Base-by-base conservation (phyloP, 30 jellyfish, hydroid and myxozoan species). In the Hydra vulgaris region DNA sequence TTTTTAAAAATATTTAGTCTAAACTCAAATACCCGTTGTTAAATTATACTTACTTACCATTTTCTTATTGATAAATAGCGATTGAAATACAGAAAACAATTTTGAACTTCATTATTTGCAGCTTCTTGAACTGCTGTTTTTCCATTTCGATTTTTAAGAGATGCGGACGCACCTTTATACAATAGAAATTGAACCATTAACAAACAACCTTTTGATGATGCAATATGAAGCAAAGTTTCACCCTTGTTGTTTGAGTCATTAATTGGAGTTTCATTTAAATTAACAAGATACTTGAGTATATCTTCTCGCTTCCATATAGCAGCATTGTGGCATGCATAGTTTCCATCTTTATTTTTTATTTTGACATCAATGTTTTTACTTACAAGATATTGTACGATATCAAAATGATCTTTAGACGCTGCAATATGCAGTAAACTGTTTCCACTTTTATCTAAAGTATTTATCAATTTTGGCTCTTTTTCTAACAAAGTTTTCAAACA, bases 381-480 rank as follows among this genome's bases (percentile, higher is more conserved):
- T 79, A 80, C 27, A 21, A 80, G 27, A 19, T 22, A 66, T 66
- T 80, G 72, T 27, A 80, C 83, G 17, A 80, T 74, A 23, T 26
- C 81, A 18, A 66, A 40, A 21, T 61, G 71, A 15, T 79, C 71
- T 66, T 80, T 80, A 23, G 72, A 18, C 19, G 83, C 80, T 21
- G 87, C 87, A 19, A 80, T 66, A 25, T 80, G 80, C 27, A 80
- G 24, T 24, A 80, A 24, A n/a, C 81, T 80, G 85, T 80, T 80
- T 25, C 87, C 87, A 40, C 25, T 66, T 25, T 23, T 15, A 82
- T 80, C 87, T 4, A 18, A 17, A 8, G 66, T 66, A 82, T 80
- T 22, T 3, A 80, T 23, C 21, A 80, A 56, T 12, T 74, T 66
- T 1, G 25, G 67, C 20, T 80, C 87, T 19, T 66, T 5, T 8